A percentile compares a stretch with the other conserved stretches of the same genome.
phyloP scores from a whole-genome alignment of 92 coral and sea anemone species.

The Palythoa grandiflora region DNA sequence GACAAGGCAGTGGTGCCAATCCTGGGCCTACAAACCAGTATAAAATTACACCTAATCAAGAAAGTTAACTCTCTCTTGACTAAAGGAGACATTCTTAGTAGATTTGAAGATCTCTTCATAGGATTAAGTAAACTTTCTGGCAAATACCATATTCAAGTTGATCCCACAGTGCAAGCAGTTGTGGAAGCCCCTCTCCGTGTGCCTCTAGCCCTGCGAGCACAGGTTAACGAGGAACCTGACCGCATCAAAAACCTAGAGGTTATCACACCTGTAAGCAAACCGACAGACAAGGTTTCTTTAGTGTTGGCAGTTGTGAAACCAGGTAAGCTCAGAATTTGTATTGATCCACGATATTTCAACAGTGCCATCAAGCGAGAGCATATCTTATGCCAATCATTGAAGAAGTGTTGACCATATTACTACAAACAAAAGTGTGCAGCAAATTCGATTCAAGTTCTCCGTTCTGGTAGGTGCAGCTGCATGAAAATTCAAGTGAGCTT shows the following conservation, averaged over 20 bases:
- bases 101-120: constrained; percentile 5
- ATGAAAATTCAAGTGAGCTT: constrained; percentile 50
- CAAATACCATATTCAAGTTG: constrained; percentile 10
- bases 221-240: constrained; percentile 50
- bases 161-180: background rate
- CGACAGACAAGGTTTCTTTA: constrained; percentile 50
- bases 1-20: constrained; percentile 26
- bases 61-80: constrained; percentile 41
- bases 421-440: constrained; percentile 42
- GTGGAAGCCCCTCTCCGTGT: constrained; percentile 28
- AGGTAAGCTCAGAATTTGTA: constrained; percentile 44
- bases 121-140: constrained; percentile 11
- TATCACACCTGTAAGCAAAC: constrained; percentile 47
- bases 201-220: constrained; percentile 42
- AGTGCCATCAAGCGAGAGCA: constrained; percentile 47
- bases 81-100: background rate
- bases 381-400: constrained; percentile 45
- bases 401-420: constrained; percentile 39
- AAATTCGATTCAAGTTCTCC: constrained; percentile 41
- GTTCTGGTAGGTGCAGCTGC: constrained; percentile 46
- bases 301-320: constrained; percentile 40
- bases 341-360: constrained; percentile 47
- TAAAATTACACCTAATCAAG: constrained; percentile 25
- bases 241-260: constrained; percentile 33
- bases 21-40: constrained; percentile 1